Base-by-base conservation (phyloP, 2,888 invertebrate species). In the Euzophera pinguis region DNA sequence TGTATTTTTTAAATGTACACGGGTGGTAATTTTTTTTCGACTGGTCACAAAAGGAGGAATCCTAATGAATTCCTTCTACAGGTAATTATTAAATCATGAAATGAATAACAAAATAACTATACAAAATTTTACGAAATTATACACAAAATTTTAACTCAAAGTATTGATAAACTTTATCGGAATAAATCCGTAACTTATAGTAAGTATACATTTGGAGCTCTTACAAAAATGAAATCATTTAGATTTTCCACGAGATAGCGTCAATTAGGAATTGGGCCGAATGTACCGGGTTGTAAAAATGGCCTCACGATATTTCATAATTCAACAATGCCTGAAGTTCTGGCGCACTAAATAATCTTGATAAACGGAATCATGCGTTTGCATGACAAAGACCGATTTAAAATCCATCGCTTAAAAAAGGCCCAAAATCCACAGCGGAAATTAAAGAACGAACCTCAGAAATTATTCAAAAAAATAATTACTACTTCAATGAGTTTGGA, bases 331-430 rank as follows among this genome's bases (percentile, higher is more conserved):
- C 52, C 57, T 50, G 51, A 53, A 22, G 53, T 53, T 55, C 50
- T 53, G 54, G 61, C 58, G 3, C 10, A 50, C 13, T 12, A 60
- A 64, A 75, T 77, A 65, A 75, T 76, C 71, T 67, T 60, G 75
- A 77, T 79, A 70, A 67, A 57, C 56, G 50, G 67, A 71, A 74
- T 73, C 75, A 75, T 62, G 61, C 67, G 69, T 66, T 72, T 65
- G 63, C 78, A 78, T 75, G 77, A 71, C 74, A 81, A 78, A 80
- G 75, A 66, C 71, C 69, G 75, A 81, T 82, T 80, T 73, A 73
- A 75, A 77, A 67, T 69, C 71, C 73, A 75, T 76, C 75, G 60
- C 57, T 65, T 57, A 64, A 63, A 73, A 73, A 63, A 67, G 60
- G 63, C 62, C 55, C 58, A 60, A 69, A 73, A 68, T 62, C 64